These are phyloP conservation scores for Ethmia dodecea DNA, from an alignment of 2,888 invertebrate species.

Conservation along the genomic window DNA sequence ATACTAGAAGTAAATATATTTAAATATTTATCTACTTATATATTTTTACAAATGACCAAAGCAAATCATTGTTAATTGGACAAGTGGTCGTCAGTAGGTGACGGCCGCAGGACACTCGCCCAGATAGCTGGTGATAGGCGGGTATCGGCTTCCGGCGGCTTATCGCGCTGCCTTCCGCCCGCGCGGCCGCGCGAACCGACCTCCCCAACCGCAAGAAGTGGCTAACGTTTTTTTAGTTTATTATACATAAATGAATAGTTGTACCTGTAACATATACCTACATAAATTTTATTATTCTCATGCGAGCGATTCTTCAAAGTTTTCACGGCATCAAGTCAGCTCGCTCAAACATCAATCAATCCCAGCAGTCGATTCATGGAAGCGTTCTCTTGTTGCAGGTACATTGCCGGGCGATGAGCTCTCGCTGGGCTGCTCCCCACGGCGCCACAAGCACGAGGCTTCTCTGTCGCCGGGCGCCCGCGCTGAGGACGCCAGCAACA, in stretches of 20 bases:
- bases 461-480: conserved; percentile 82
- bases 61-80: too few species aligned
- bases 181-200: conserved; percentile 4
- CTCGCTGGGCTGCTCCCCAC: conserved; percentile 80
- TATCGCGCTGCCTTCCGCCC: conserved; percentile 52
- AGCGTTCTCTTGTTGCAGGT: conserved; percentile 83
- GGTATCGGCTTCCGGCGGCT: conserved; percentile 60
- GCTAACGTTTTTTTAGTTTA: too few species aligned
- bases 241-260: too few species aligned
- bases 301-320: too few species aligned
- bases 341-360: too few species aligned
- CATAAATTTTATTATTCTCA: too few species aligned
- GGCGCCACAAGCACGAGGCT: conserved; percentile 79
- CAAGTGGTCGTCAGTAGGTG: conserved; percentile 21
- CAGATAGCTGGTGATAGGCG: conserved; percentile 30
- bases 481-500: conserved; percentile 86
- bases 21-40: too few species aligned
- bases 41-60: too few species aligned
- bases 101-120: conserved; percentile 22
- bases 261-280: too few species aligned
- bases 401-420: conserved; percentile 88
- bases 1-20: too few species aligned
- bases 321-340: too few species aligned
- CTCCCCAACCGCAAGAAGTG: conserved; percentile 4
- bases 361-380: too few species aligned